phyloP scores from a whole-genome alignment of 2,797 vertebrate genomes.

The Enteromius afrohamiltoni region DNA sequence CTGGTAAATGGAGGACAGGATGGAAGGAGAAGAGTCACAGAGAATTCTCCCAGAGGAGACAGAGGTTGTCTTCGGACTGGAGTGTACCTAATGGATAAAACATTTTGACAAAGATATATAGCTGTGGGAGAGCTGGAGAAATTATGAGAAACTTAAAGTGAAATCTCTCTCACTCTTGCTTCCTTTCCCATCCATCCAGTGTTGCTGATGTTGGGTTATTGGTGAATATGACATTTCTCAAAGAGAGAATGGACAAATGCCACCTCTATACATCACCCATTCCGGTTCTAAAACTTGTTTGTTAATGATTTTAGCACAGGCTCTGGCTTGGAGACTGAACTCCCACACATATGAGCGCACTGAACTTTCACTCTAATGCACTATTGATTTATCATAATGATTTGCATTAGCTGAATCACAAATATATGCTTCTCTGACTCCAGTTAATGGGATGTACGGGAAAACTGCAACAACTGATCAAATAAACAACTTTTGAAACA shows the following conservation, averaged over 20 bases:
- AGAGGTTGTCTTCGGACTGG: conserved; percentile 75
- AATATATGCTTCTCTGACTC: conserved; percentile 50
- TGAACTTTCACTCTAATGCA: conserved; percentile 58
- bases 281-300: conserved; percentile 41
- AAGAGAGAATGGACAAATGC: conserved; percentile 49
- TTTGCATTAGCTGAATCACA: conserved; percentile 60
- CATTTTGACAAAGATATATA: conserved; percentile 80
- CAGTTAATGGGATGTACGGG: conserved; percentile 48
- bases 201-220: conserved; percentile 49
- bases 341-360: conserved; percentile 41
- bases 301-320: conserved; percentile 53
- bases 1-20: conserved; percentile 33
- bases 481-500: conserved; percentile 43
- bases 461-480: conserved; percentile 44
- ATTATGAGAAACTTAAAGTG: conserved; percentile 76
- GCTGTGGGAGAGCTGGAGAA: conserved; percentile 75
- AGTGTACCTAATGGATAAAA: conserved; percentile 80
- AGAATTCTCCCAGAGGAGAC: conserved; percentile 77
- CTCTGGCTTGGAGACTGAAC: conserved; percentile 29
- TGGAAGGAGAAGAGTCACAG: conserved; percentile 57
- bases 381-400: conserved; percentile 59
- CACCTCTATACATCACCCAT: conserved; percentile 57
- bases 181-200: conserved; percentile 28
- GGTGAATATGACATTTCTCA: conserved; percentile 65
- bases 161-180: conserved; percentile 50